phyloP scores from a whole-genome alignment of 2,888 invertebrate genomes.

The Aporophyla lueneburgensis region DNA sequence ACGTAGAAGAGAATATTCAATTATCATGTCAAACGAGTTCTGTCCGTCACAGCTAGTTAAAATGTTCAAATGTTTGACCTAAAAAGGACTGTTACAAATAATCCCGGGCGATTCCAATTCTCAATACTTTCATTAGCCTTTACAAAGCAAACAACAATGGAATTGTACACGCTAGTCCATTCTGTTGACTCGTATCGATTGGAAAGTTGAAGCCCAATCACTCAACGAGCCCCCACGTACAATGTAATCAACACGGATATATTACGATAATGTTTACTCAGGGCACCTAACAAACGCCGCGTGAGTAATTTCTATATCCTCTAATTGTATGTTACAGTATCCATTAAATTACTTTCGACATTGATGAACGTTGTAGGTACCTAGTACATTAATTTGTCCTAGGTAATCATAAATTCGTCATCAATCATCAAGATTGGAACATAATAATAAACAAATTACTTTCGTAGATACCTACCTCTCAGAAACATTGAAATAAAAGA shows the following conservation, averaged over 20 bases:
- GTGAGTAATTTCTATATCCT: conserved; percentile 25
- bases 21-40: conserved; percentile 22
- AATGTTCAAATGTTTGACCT: conserved; percentile 17
- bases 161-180: conserved; percentile 60
- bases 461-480: conserved; percentile 29
- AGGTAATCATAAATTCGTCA: conserved; percentile 33
- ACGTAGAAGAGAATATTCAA: conserved; percentile 20
- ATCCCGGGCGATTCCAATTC: conserved; percentile 40
- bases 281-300: conserved; percentile 59
- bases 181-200: conserved; percentile 71
- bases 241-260: conserved; percentile 69
- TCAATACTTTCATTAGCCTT: conserved; percentile 66
- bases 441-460: conserved; percentile 40
- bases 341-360: conserved; percentile 25
- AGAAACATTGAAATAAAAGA: conserved; percentile 53
- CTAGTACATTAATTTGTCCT: conserved; percentile 2
- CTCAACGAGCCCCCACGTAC: conserved; percentile 66
- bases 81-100: conserved; percentile 52
- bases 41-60: conserved; percentile 26
- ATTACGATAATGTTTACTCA: conserved; percentile 68
- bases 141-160: conserved; percentile 64
- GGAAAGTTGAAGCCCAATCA: conserved; percentile 71
- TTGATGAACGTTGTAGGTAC: conserved; percentile 6
- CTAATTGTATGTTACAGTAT: conserved; percentile 20
- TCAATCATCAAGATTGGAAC: conserved; percentile 33